Conservation (phyloP, 2,113 vertebrate species). For the Podarcis muralis region DNA sequence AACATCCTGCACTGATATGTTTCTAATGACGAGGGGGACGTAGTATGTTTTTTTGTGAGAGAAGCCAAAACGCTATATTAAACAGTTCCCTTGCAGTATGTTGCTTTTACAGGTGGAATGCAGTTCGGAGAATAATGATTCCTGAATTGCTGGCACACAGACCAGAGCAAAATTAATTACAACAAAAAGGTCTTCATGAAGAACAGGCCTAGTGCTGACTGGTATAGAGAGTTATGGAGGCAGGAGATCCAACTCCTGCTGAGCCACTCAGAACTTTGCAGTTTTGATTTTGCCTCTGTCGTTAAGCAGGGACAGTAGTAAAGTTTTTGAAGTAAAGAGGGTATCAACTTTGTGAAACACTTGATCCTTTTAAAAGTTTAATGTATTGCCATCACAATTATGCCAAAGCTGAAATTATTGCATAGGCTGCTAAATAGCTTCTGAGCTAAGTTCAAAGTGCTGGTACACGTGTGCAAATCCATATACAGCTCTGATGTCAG, state of each 20-base stretch:
- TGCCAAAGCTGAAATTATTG: too few species aligned
- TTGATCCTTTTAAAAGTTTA: too few species aligned
- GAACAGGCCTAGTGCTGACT: background rate
- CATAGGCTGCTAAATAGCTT: too few species aligned
- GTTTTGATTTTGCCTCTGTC: background rate
- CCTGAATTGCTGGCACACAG: background rate
- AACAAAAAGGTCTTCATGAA: background rate
- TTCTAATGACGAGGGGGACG: background rate
- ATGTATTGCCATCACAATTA: too few species aligned
- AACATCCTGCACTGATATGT: background rate
- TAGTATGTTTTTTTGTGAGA: background rate
- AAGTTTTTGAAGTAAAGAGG: too few species aligned
- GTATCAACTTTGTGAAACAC: too few species aligned
- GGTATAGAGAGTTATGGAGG: background rate
- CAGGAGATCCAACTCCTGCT: background rate
- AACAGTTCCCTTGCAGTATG: constrained; percentile 4
- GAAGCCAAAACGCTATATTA: background rate
- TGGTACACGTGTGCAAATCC: too few species aligned
- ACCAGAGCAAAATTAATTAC: background rate
- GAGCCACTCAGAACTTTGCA: background rate
- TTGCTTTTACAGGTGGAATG: background rate
- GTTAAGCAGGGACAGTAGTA: background rate
- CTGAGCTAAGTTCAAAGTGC: too few species aligned
- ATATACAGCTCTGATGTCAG: too few species aligned
- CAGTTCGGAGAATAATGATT: background rate